Conservation (phyloP, 2,797 vertebrate species). For the Glyptemys insculpta region DNA sequence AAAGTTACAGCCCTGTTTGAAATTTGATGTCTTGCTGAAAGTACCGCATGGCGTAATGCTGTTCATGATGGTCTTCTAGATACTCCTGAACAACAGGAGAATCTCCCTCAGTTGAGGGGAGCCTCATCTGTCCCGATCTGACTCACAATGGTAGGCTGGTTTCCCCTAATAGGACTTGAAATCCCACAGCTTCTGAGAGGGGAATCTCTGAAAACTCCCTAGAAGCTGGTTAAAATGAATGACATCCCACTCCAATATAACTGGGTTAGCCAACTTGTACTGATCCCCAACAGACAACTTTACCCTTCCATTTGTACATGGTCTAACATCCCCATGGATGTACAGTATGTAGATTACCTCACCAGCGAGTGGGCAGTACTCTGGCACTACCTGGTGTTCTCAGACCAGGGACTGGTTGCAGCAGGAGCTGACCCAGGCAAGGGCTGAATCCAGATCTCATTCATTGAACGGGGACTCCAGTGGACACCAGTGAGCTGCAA, state of each 20-base stretch:
- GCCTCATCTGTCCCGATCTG: not conserved
- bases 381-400: not conserved
- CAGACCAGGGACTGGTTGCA: not conserved
- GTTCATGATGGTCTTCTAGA: not conserved
- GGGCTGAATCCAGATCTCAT: not conserved
- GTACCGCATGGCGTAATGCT: not conserved
- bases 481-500: not conserved
- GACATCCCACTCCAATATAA: not conserved
- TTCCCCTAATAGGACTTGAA: not conserved
- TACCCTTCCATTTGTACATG: not conserved
- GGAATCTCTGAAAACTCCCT: not conserved
- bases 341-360: not conserved
- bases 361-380: not conserved
- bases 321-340: not conserved
- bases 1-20: not conserved
- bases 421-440: not conserved
- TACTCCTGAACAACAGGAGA: not conserved
- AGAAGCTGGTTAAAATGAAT: not conserved
- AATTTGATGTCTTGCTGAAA: not conserved
- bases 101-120: not conserved
- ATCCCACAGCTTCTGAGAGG: not conserved
- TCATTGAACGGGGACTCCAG: not conserved
- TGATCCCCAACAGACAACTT: not conserved
- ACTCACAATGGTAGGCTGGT: not conserved
- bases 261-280: not conserved